A percentile compares a stretch with the other conserved stretches of the same genome.
phyloP scores from a whole-genome alignment of 2,797 vertebrate species.

The Pitangus sulphuratus region DNA sequence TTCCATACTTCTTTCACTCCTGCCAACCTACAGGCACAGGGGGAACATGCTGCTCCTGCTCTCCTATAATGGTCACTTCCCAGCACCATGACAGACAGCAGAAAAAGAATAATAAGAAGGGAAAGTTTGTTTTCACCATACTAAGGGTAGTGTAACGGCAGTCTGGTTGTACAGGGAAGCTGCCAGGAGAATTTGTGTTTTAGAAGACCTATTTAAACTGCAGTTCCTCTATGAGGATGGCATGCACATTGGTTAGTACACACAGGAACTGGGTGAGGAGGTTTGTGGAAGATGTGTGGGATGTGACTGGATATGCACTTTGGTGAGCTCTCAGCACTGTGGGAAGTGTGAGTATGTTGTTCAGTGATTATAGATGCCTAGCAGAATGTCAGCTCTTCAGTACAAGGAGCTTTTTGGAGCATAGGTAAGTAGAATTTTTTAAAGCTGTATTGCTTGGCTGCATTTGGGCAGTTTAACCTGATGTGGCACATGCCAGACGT shows the following conservation, averaged over 20 bases:
- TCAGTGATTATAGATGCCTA: constrained; percentile 3
- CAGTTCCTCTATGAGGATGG: not conserved
- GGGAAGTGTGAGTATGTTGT: not conserved
- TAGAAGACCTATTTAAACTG: not conserved
- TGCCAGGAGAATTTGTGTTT: not conserved
- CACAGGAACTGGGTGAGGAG: not conserved
- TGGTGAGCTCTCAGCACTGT: constrained; percentile 11
- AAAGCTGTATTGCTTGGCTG: not conserved
- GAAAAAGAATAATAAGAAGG: not conserved
- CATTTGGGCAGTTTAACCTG: not conserved
- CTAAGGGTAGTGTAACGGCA: not conserved
- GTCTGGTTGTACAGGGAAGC: not conserved
- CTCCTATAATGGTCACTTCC: not conserved
- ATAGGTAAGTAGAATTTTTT: not conserved
- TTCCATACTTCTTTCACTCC: not conserved
- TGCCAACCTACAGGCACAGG: not conserved
- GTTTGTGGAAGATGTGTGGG: not conserved
- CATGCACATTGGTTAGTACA: not conserved
- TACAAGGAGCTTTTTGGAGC: not conserved
- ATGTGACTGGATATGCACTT: constrained; percentile 3
- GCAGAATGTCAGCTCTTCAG: constrained; percentile 4
- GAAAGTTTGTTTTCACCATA: not conserved
- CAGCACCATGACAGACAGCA: not conserved
- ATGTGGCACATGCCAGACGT: not conserved
- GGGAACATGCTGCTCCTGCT: not conserved